Conservation (phyloP, 2,113 vertebrate genomes). For the Corapipo altera region DNA sequence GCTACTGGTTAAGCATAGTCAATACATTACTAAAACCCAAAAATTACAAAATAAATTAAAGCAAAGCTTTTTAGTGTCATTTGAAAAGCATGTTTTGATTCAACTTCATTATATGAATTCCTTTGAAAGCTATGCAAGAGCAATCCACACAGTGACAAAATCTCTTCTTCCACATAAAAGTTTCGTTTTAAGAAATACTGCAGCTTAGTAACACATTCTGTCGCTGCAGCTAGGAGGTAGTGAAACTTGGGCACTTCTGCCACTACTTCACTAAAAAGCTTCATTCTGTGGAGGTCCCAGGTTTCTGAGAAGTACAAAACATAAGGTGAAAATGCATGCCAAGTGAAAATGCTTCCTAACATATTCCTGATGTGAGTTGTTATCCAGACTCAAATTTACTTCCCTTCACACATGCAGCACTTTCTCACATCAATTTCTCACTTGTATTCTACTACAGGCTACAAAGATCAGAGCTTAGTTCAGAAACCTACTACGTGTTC, state of each 20-base stretch:
- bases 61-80: not conserved
- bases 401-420: slow-evolving; percentile 44
- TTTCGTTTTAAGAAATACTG: slow-evolving; percentile 23
- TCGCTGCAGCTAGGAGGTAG: slow-evolving; percentile 25
- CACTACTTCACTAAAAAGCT: slow-evolving; percentile 25
- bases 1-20: not conserved
- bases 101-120: not conserved
- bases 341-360: slow-evolving; percentile 35
- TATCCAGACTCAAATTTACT: slow-evolving; percentile 52
- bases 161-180: slow-evolving; percentile 21
- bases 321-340: slow-evolving; percentile 41
- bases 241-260: slow-evolving; percentile 25
- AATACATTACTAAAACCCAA: not conserved
- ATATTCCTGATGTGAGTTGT: slow-evolving; percentile 44
- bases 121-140: not conserved
- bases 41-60: not conserved
- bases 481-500: slow-evolving; percentile 17
- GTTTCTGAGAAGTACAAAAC: slow-evolving; percentile 38
- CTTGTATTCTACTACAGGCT: slow-evolving; percentile 32
- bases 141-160: not conserved
- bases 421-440: slow-evolving; percentile 52
- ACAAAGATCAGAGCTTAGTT: slow-evolving; percentile 47
- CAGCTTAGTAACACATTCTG: slow-evolving; percentile 1
- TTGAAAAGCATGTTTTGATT: not conserved
- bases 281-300: not conserved